Base-by-base conservation (phyloP, 1,140 invertebrate species). In the Drosophila pandora region DNA sequence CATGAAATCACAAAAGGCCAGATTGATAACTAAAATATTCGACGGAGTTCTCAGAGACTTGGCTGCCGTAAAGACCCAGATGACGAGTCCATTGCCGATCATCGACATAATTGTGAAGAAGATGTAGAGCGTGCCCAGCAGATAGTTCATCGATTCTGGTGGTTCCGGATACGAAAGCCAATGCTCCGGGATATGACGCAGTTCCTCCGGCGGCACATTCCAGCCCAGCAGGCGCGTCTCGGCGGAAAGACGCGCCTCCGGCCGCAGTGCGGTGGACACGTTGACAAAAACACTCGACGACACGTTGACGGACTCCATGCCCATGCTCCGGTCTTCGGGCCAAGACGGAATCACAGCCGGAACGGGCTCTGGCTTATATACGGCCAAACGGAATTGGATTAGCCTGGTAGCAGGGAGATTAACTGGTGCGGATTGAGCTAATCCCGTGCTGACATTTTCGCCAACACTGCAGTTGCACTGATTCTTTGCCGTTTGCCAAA, bases 11-110 rank as follows among this genome's bases (percentile, higher is more conserved):
- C 96, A 95, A 47, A 98, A 92, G 4, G 97, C 97, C 82, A 98
- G 92, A 91, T 98, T 97, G 43, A 98, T 94, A 2, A 98, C 96
- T 60, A 98, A 95, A 90, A 98, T 95, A 82, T 98, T 98, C 9
- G 97, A 97, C n/a, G 97, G 96, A 0, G 97, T 98, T 73, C 96
- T 93, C 52, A 98, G 92, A 60, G 94, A 94, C 92, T 97, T 97
- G 17, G 96, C 95, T 28, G 87, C 88, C n/a, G 79, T 80, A 23
- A 98, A 98, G 73, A 98, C 95, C 94, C 96, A 98, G 69, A 98
- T 95, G 64, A 98, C 97, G 8, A 98, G 92, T 13, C 97, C 96
- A 92, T 98, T 98, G 63, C 97, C 97, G 7, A 95, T 90, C 10
- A 97, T 92, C 0, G 96, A 94, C 32, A 95, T 93, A 25, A 96